phyloP scores from a whole-genome alignment of 2,113 vertebrate genomes.

The Lanius collurio region DNA sequence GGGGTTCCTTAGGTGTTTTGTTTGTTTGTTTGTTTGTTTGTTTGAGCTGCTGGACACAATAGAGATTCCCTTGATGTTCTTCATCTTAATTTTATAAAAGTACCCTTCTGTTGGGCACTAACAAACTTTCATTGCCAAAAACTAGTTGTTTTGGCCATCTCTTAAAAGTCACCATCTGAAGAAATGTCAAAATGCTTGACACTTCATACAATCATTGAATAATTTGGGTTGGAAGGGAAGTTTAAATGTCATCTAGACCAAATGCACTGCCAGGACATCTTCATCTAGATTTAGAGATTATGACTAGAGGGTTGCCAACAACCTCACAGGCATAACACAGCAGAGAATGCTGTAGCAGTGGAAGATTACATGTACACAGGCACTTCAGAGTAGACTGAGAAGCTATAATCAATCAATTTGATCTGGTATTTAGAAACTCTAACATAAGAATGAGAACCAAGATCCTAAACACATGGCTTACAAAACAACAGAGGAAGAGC shows the following conservation, averaged over 20 bases:
- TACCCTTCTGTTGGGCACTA: background rate
- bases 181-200: background rate
- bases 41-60: background rate
- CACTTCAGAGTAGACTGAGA: background rate
- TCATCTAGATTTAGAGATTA: background rate
- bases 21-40: background rate
- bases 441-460: background rate
- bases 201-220: background rate
- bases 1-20: background rate
- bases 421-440: background rate
- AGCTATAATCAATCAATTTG: background rate
- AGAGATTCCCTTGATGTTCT: background rate
- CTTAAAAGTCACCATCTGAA: background rate
- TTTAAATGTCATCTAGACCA: background rate
- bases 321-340: background rate
- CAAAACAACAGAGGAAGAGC: background rate
- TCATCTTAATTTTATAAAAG: background rate
- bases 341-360: background rate
- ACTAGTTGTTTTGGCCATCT: background rate
- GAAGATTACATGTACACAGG: background rate
- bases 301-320: background rate
- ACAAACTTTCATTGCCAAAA: background rate
- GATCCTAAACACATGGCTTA: background rate
- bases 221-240: background rate
- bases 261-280: background rate